Evolutionary conservation across 2,113 vertebrate genomes (phyloP).

Genomic region (Edolisoma coerulescens): DNA sequence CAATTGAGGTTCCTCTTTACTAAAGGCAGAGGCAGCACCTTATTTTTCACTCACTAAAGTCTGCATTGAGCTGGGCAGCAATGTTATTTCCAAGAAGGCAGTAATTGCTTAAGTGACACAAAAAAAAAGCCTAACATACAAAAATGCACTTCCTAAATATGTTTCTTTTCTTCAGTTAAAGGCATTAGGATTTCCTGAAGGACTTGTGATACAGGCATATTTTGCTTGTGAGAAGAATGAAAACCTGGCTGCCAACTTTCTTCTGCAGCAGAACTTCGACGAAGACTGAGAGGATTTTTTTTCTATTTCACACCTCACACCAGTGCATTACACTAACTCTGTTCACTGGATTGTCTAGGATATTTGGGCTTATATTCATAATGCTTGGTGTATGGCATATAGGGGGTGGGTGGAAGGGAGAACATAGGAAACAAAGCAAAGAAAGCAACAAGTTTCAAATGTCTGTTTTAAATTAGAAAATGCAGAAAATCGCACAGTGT

Average conservation of each 20-base stretch:
- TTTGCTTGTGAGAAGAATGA: slow-evolving; percentile 98
- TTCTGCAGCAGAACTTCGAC: slow-evolving; percentile 97
- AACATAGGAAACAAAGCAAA: slow-evolving; percentile 54
- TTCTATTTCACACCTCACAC: slow-evolving; percentile 74
- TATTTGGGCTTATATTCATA: slow-evolving; percentile 78
- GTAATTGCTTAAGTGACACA: neutral
- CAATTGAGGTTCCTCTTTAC: neutral
- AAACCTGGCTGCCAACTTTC: slow-evolving; percentile 97
- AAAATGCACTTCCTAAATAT: neutral
- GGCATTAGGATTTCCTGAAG: slow-evolving; percentile 96
- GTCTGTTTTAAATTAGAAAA: slow-evolving; percentile 68
- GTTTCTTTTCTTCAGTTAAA: slow-evolving; percentile 84
- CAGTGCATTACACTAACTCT: slow-evolving; percentile 84
- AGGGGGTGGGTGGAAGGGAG: slow-evolving; percentile 45
- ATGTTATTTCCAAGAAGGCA: neutral
- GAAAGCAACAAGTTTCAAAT: slow-evolving; percentile 49
- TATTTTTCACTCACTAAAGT: neutral
- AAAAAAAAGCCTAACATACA: neutral
- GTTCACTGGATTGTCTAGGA: slow-evolving; percentile 80
- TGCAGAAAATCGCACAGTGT: slow-evolving; percentile 63
- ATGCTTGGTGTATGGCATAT: slow-evolving; percentile 71
- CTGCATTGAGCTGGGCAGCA: neutral
- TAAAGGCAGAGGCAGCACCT: neutral
- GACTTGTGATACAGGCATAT: slow-evolving; percentile 97
- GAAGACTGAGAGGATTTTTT: slow-evolving; percentile 80